Base-by-base conservation (phyloP, 2,797 vertebrate genomes). In the Micromesistius poutassou region DNA sequence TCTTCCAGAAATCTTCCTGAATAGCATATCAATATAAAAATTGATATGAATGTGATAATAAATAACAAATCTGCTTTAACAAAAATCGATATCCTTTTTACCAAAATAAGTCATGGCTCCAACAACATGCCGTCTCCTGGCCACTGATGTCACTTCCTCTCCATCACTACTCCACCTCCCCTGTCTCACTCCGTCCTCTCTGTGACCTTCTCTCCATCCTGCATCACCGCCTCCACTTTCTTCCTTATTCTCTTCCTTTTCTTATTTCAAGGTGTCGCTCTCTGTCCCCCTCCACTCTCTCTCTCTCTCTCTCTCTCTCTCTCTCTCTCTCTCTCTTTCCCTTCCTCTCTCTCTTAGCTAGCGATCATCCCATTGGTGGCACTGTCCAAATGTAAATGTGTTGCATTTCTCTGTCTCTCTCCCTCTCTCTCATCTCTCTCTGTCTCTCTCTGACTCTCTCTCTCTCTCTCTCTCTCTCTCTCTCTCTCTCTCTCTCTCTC, bases 61-160 rank as follows among this genome's bases (percentile, higher is more conserved):
- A 14, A 42, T 10, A 14, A 14, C 40, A 42, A 42, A 42, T 42
- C 10, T 14, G 16, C 42, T 2, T 14, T 46, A 14, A 46, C 42
- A 46, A 16, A 46, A 46, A 42, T 9, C n/a, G 10, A 46, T 13
- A 19, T 46, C 16, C 14, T 13, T 46, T 42, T 13, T 13, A 16
- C 12, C 40, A 13, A 42, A 42, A 42, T 42, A 4, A 42, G 40
- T 42, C 3, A 13, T 42, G 40, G 40, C 40, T 42, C 40, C 40
- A 42, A 42, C 40, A 13, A 13, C 40, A 50, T 14, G 14, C 55
- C 55, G 7, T 25, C 55, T 62, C 55, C 55, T 62, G 22, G 7
- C 55, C 55, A 62, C 46, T 50, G 46, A 50, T 50, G 46, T 62
- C 55, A 62, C 55, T 62, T 62, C 55, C 55, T 25, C n/a, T 62